phyloP scores from a whole-genome alignment of 37 sponge, comb jelly and placozoan genomes.

The Spongilla lacustris region DNA sequence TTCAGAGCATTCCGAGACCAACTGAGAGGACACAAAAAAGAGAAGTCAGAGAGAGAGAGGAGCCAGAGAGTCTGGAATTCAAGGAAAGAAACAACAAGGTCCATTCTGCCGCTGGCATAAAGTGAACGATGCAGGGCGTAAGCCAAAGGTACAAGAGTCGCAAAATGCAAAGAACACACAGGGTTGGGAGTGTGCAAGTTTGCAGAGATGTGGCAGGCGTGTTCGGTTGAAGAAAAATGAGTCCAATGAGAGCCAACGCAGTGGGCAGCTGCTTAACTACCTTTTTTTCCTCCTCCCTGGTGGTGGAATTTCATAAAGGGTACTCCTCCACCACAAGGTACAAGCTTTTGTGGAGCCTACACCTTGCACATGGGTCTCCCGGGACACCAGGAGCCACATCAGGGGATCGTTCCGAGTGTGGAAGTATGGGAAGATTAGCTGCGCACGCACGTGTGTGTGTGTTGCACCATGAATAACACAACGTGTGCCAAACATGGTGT shows the following conservation, averaged over 20 bases:
- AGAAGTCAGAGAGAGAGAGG: too few species aligned
- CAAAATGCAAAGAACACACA: too few species aligned
- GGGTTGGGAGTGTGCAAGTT: too few species aligned
- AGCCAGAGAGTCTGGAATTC: conserved; percentile 1
- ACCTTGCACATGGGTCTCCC: not conserved
- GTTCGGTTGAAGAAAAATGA: not conserved
- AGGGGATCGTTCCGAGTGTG: not conserved
- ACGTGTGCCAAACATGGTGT: not conserved
- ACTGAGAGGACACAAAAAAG: not conserved
- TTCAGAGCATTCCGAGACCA: not conserved
- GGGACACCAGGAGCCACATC: not conserved
- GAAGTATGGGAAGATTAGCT: not conserved
- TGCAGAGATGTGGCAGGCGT: too few species aligned
- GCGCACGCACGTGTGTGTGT: not conserved
- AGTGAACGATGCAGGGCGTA: too few species aligned
- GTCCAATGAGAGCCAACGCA: too few species aligned
- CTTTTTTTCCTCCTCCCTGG: not conserved
- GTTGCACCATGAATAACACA: not conserved
- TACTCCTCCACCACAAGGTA: not conserved
- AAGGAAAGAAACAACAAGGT: not conserved
- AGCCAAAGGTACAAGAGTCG: too few species aligned
- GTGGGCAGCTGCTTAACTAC: not conserved
- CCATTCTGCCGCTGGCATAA: too few species aligned
- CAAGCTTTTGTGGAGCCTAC: not conserved
- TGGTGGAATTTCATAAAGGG: not conserved